Base-by-base conservation (phyloP, 2,888 invertebrate genomes). In the Orgyia antiqua region DNA sequence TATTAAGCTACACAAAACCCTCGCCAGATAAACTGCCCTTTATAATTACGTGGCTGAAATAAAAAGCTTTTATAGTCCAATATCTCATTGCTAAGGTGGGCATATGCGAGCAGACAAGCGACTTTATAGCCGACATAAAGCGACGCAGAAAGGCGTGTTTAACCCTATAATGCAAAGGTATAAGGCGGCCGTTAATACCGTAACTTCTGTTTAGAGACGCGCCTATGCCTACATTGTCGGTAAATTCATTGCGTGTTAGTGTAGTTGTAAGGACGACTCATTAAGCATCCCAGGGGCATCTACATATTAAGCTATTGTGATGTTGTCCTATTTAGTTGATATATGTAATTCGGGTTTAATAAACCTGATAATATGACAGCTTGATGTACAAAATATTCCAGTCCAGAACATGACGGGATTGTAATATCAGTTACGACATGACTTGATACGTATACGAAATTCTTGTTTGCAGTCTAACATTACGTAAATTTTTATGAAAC, bases 191-290 rank as follows among this genome's bases (percentile, higher is more conserved):
- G 68, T 77, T 73, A 77, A 72, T 74, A 68, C 72, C 69, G 69
- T 80, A 75, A 78, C 72, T 83, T 67, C 68, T 73, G 69, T 73
- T 78, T 74, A 75, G 44, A 35, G 42, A 42, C 57, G 51, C 67
- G 51, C 66, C 45, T 54, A 27, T 55, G 58, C 55, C 50, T 54
- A 60, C 69, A 69, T 68, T 70, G 75, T 77, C 51, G 50, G 62
- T 51, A 67, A 68, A 74, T 69, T 72, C 70, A 70, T 62, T 55
- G 50, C 57, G 42, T 56, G 70, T 67, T 76, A 66, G 53, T 62
- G 61, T 46, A 56, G 42, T 46, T 47, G 43, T 39, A 51, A 48
- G 53, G 52, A 54, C 56, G 67, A 61, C 68, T 71, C 63, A 66
- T 67, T 70, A 52, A 27, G 40, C 54, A 42, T 54, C 51, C 50